phyloP scores from a whole-genome alignment of 2,888 invertebrate genomes.

The Listrodromus nycthemerus region DNA sequence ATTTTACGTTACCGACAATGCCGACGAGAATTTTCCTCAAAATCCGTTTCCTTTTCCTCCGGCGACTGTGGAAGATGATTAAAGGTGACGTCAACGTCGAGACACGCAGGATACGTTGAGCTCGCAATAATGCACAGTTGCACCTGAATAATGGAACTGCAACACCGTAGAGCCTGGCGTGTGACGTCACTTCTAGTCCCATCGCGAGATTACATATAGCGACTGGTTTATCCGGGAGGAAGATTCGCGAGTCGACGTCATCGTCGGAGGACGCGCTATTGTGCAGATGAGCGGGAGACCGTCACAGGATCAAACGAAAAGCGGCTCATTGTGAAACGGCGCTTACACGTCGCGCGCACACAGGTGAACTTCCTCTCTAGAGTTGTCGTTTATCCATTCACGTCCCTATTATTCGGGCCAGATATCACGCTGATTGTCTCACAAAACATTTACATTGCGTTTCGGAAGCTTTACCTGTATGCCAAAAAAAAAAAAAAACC shows the following conservation, averaged over 20 bases:
- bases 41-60: too few species aligned
- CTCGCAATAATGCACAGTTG: slow-evolving; percentile 40
- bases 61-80: slow-evolving; percentile 7
- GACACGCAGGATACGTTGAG: slow-evolving; percentile 16
- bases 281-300: slow-evolving; percentile 8
- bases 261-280: slow-evolving; percentile 45
- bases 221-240: slow-evolving; percentile 40
- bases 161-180: slow-evolving; percentile 17
- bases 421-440: slow-evolving; percentile 3
- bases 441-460: background rate
- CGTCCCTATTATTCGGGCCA: background rate
- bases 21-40: background rate
- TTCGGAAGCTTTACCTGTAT: background rate
- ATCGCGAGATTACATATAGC: slow-evolving; percentile 7
- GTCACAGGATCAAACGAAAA: slow-evolving; percentile 30
- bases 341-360: slow-evolving; percentile 19
- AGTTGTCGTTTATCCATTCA: background rate
- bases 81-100: slow-evolving; percentile 24
- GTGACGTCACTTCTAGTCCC: slow-evolving; percentile 15
- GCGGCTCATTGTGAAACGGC: slow-evolving; percentile 10
- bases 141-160: slow-evolving; percentile 28
- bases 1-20: background rate
- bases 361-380: slow-evolving; percentile 10
- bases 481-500: background rate
- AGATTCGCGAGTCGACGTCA: slow-evolving; percentile 50